These are phyloP conservation scores for Capreolus pygargus DNA, from an alignment of 2,113 vertebrate species.

Conservation along the genomic window DNA sequence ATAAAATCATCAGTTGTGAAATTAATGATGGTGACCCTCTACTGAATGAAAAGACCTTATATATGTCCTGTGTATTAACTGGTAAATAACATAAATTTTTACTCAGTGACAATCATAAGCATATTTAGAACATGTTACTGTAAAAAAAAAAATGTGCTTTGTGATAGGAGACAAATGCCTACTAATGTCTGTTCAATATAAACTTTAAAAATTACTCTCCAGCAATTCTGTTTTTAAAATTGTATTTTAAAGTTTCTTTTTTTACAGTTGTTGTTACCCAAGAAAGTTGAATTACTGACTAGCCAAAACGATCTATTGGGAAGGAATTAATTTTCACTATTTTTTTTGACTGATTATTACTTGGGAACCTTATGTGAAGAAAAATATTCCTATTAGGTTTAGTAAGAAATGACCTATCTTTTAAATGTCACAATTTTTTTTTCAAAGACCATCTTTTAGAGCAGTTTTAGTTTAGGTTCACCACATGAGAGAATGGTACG, in stretches of 20 bases:
- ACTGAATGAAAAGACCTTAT: slow-evolving; percentile 77
- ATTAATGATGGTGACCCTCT: slow-evolving; percentile 87
- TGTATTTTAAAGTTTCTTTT: not conserved
- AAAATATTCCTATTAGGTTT: not conserved
- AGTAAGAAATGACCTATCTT: not conserved
- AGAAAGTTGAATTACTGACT: not conserved
- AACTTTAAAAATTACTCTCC: not conserved
- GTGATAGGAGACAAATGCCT: not conserved
- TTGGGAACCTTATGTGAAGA: not conserved
- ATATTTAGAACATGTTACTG: not conserved
- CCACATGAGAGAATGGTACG: not conserved
- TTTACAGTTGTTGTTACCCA: not conserved
- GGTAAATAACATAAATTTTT: slow-evolving; percentile 64
- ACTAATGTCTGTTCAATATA: not conserved
- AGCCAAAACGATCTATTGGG: not conserved
- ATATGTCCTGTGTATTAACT: slow-evolving; percentile 75
- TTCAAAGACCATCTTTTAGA: not conserved
- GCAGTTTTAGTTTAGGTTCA: not conserved
- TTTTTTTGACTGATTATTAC: not conserved
- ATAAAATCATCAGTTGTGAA: slow-evolving; percentile 84
- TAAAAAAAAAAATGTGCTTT: not conserved
- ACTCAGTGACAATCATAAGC: slow-evolving; percentile 62
- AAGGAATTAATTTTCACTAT: slow-evolving; percentile 27
- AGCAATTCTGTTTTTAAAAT: not conserved
- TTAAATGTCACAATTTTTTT: not conserved